Conservation (phyloP, 2,888 invertebrate species). For the Graphium colonna region DNA sequence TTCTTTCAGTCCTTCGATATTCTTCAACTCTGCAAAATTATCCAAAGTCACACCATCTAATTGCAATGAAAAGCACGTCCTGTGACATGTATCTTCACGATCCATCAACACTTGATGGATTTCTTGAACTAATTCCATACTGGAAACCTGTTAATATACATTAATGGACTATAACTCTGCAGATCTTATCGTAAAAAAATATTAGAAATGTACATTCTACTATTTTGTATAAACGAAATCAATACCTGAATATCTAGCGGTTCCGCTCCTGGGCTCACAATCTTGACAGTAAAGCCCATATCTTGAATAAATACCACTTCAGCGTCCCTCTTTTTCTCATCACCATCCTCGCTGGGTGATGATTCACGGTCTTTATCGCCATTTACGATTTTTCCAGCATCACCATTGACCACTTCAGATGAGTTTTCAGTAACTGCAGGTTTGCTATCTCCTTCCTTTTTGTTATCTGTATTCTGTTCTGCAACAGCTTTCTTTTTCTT, state of each 20-base stretch:
- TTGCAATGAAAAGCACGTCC: conserved; percentile 98
- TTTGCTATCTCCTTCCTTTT: conserved; percentile 43
- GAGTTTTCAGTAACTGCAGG: conserved; percentile 41
- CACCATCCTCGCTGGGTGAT: conserved; percentile 72
- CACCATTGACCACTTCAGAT: conserved; percentile 54
- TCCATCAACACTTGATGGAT: conserved; percentile 99
- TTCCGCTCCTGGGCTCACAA: conserved; percentile 94
- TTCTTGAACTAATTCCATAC: conserved; percentile 98
- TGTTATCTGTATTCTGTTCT: conserved; percentile 43
- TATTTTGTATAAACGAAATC: conserved; percentile 12
- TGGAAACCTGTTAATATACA: conserved; percentile 85
- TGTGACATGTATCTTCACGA: conserved; percentile 98
- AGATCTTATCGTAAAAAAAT: too few species aligned
- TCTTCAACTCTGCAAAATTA: conserved; percentile 98
- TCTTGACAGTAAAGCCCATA: conserved; percentile 95
- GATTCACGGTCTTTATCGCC: conserved; percentile 70
- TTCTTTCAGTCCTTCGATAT: conserved; percentile 96
- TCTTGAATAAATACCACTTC: conserved; percentile 95
- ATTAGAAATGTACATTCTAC: too few species aligned
- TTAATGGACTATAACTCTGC: background rate
- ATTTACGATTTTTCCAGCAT: conserved; percentile 51
- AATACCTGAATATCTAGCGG: conserved; percentile 94
- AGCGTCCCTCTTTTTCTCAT: conserved; percentile 83
- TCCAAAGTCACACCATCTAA: conserved; percentile 96
- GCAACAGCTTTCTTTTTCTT: conserved; percentile 51